A percentile compares a stretch with the other conserved stretches of the same genome.
Evolutionary conservation across 37 sponge, comb jelly and placozoan species (phyloP).

Genomic region (Oopsacas minuta): DNA sequence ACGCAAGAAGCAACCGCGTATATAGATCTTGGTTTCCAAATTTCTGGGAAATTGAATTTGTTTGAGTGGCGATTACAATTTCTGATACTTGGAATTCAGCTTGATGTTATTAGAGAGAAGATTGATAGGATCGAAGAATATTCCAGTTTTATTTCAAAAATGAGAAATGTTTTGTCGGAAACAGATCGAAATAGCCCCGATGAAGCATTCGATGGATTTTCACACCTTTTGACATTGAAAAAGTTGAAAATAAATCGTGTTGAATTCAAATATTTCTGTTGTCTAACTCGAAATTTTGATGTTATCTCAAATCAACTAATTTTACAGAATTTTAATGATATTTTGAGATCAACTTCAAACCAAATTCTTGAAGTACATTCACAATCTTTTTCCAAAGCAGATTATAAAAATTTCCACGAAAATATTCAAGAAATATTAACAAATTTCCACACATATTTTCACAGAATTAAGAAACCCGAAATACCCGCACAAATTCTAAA

Average conservation of each 20-base stretch:
- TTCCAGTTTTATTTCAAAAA: neutral
- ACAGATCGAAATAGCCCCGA: neutral
- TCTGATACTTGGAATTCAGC: neutral
- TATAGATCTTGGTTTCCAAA: neutral
- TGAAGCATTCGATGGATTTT: neutral
- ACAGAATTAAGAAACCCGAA: neutral
- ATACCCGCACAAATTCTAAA: neutral
- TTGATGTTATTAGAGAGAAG: neutral
- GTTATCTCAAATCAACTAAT: neutral
- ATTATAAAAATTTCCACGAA: neutral
- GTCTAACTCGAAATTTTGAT: neutral
- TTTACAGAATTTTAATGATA: neutral
- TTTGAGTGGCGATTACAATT: neutral
- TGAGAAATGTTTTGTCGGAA: neutral
- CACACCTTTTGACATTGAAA: neutral
- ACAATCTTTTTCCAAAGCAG: neutral
- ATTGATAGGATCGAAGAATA: neutral
- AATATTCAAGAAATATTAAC: neutral
- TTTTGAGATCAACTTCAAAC: neutral
- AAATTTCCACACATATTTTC: neutral
- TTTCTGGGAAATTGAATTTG: neutral
- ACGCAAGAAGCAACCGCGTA: neutral
- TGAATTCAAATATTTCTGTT: conserved; percentile 11
- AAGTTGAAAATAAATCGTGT: neutral
- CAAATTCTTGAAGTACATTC: neutral